Evolutionary conservation across 2,113 vertebrate species (phyloP).

Genomic region (Strix uralensis): DNA sequence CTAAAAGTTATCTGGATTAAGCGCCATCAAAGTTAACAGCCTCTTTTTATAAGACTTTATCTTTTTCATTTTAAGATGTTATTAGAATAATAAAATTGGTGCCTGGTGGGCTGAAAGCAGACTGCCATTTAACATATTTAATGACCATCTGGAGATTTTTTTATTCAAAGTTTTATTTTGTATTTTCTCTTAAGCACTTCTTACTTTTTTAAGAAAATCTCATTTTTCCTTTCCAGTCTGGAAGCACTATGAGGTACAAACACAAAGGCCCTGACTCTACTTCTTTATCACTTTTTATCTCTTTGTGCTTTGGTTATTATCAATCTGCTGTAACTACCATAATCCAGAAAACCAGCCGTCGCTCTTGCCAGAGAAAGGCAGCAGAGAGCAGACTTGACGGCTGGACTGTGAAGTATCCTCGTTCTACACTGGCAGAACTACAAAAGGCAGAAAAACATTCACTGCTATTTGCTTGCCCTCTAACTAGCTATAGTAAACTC

Average conservation of each 20-base stretch:
- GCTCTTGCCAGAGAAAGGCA: not conserved
- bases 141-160: constrained; percentile 52
- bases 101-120: constrained; percentile 46
- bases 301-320: not conserved
- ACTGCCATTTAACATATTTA: constrained; percentile 53
- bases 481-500: not conserved
- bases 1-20: constrained; percentile 47
- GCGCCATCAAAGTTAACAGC: constrained; percentile 29
- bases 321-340: not conserved
- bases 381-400: no score
- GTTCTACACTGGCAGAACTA: not conserved
- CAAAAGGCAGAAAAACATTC: not conserved
- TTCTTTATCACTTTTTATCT: not conserved
- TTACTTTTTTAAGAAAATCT: constrained; percentile 3
- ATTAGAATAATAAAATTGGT: constrained; percentile 59
- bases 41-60: constrained; percentile 57
- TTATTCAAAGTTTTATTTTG: constrained; percentile 48
- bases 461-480: not conserved
- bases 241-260: not conserved
- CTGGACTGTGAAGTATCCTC: not conserved
- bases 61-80: constrained; percentile 63
- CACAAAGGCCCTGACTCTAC: not conserved
- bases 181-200: constrained; percentile 38
- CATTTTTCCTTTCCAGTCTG: not conserved
- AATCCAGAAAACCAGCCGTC: not conserved